These are phyloP conservation scores for Amblyteles armatorius DNA, from an alignment of 2,888 invertebrate species.

Conservation along the genomic window DNA sequence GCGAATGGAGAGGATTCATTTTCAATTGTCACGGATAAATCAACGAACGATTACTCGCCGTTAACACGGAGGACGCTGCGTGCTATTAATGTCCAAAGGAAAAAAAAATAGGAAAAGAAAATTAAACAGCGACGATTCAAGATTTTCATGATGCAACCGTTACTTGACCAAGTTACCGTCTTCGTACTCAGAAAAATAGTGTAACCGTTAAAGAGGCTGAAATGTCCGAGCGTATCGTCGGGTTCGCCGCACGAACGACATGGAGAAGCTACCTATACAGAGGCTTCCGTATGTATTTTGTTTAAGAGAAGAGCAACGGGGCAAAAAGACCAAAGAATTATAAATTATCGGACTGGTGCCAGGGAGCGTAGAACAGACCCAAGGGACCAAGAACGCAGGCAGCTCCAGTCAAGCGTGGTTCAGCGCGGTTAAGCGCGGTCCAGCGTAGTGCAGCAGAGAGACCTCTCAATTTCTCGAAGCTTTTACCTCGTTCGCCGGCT, in stretches of 20 bases:
- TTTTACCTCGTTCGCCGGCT: conserved; percentile 61
- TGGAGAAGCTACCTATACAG: background rate
- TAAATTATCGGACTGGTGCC: conserved; percentile 51
- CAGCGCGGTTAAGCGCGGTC: background rate
- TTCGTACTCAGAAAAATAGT: too few species aligned
- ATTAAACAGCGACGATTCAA: background rate
- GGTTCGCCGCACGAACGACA: too few species aligned
- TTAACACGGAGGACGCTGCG: background rate
- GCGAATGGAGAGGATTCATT: background rate
- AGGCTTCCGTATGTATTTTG: background rate
- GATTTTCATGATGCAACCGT: too few species aligned
- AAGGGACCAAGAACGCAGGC: background rate
- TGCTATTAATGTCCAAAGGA: background rate
- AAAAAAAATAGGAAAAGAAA: conserved; percentile 1
- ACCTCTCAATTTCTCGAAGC: conserved; percentile 65
- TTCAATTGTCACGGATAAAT: background rate
- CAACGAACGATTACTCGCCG: background rate
- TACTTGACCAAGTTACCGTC: too few species aligned
- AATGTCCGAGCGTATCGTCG: too few species aligned
- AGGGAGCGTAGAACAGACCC: conserved; percentile 29
- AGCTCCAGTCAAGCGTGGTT: background rate
- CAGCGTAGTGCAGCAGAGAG: conserved; percentile 36
- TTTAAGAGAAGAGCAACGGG: too few species aligned
- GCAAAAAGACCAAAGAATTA: conserved; percentile 49
- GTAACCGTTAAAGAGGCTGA: too few species aligned